Evolutionary conservation across 2,113 vertebrate species (phyloP).

Genomic region (Chaenocephalus aceratus): DNA sequence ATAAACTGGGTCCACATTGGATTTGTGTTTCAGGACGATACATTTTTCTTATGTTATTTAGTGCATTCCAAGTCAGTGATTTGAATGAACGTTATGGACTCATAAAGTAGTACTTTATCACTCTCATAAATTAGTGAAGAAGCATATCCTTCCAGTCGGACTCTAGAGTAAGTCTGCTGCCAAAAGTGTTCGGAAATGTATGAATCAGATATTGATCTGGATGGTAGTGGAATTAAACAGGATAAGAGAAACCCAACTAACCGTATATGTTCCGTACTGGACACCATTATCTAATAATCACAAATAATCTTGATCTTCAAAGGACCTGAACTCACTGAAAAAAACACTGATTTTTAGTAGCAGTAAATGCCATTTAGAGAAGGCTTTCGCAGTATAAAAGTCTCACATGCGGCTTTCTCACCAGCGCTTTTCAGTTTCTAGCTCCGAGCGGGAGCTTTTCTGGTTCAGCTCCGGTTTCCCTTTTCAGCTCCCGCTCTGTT

Average conservation of each 20-base stretch:
- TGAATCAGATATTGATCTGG: slow-evolving; percentile 38
- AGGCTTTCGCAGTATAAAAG: neutral
- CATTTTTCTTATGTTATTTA: slow-evolving; percentile 56
- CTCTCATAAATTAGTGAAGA: slow-evolving; percentile 46
- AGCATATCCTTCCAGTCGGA: slow-evolving; percentile 30
- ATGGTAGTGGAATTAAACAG: slow-evolving; percentile 22
- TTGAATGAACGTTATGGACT: slow-evolving; percentile 55
- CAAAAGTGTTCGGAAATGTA: slow-evolving; percentile 34
- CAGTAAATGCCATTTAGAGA: slow-evolving; percentile 17
- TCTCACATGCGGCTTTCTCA: too few species aligned
- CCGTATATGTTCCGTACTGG: slow-evolving; percentile 1
- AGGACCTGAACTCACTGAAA: slow-evolving; percentile 10
- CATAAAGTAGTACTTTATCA: slow-evolving; percentile 55
- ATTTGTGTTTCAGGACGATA: slow-evolving; percentile 42
- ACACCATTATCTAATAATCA: slow-evolving; percentile 19
- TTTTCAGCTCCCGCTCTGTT: too few species aligned
- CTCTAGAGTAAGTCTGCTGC: slow-evolving; percentile 16
- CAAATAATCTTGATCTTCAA: slow-evolving; percentile 29
- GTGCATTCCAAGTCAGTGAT: slow-evolving; percentile 39
- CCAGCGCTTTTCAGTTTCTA: too few species aligned
- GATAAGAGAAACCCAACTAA: neutral
- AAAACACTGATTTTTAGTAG: neutral
- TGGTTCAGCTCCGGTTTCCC: too few species aligned
- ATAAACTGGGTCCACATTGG: slow-evolving; percentile 30
- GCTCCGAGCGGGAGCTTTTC: too few species aligned